phyloP scores from a whole-genome alignment of 2,113 vertebrate species.

The Lontra canadensis region DNA sequence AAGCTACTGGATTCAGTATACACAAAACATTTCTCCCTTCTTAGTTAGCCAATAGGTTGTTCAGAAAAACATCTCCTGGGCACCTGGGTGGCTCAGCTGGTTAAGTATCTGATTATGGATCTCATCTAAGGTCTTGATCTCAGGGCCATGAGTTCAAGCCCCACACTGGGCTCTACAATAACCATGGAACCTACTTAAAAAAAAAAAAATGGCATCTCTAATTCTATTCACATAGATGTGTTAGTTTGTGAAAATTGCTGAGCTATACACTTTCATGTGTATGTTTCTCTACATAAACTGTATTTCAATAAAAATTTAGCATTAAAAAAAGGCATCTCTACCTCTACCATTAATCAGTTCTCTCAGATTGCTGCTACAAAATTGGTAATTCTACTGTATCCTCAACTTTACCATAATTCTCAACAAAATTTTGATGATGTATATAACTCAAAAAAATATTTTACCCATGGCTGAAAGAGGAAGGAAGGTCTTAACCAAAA shows the following conservation, averaged over 20 bases:
- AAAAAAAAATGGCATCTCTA: neutral
- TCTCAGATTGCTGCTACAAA: neutral
- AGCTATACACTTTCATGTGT: neutral
- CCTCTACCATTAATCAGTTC: neutral
- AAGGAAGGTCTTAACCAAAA: conserved; percentile 11
- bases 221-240: neutral
- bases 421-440: neutral
- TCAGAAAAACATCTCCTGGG: neutral
- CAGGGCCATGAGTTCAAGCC: neutral
- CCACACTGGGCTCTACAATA: neutral
- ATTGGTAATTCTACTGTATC: neutral
- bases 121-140: neutral
- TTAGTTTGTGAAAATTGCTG: neutral
- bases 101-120: neutral
- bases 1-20: neutral
- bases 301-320: neutral
- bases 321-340: neutral
- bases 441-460: neutral
- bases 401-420: neutral
- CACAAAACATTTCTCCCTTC: neutral
- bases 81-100: neutral
- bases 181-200: neutral
- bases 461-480: neutral
- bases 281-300: neutral
- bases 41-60: neutral